Conservation (phyloP, 2,888 invertebrate species). For the Uloborus plumipes region DNA sequence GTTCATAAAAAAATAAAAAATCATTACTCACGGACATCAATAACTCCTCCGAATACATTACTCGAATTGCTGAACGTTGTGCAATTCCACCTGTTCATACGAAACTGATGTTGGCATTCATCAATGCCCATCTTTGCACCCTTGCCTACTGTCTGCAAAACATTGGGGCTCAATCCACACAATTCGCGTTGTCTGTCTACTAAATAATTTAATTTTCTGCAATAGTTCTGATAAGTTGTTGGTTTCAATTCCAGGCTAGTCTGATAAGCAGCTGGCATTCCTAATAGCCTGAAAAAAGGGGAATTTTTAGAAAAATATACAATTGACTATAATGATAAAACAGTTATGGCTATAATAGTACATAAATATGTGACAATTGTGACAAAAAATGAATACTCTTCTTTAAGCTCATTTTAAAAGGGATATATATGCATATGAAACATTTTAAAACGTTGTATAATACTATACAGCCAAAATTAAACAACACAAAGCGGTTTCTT, state of each 20-base stretch:
- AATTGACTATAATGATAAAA: too few species aligned
- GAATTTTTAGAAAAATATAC: not conserved
- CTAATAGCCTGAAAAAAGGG: conserved; percentile 73
- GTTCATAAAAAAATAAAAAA: not conserved
- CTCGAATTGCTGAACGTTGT: conserved; percentile 77
- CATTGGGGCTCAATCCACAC: conserved; percentile 80
- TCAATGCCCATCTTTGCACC: conserved; percentile 88
- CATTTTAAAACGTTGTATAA: too few species aligned
- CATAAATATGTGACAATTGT: too few species aligned
- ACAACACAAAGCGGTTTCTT: too few species aligned
- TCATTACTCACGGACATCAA: conserved; percentile 83
- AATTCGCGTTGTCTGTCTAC: conserved; percentile 80
- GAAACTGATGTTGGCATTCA: conserved; percentile 91
- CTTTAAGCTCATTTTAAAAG: too few species aligned
- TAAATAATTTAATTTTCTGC: conserved; percentile 80
- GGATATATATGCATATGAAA: too few species aligned
- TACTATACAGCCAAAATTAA: too few species aligned
- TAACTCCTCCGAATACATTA: conserved; percentile 86
- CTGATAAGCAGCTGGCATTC: conserved; percentile 72
- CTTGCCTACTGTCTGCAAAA: conserved; percentile 83
- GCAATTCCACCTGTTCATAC: conserved; percentile 77
- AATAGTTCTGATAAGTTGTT: conserved; percentile 77
- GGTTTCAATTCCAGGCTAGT: conserved; percentile 70
- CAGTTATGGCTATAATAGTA: too few species aligned
- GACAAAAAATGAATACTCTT: too few species aligned